Base-by-base conservation (phyloP, 37 sponge, comb jelly and placozoan species). In the Halisarca cf. caerulea region DNA sequence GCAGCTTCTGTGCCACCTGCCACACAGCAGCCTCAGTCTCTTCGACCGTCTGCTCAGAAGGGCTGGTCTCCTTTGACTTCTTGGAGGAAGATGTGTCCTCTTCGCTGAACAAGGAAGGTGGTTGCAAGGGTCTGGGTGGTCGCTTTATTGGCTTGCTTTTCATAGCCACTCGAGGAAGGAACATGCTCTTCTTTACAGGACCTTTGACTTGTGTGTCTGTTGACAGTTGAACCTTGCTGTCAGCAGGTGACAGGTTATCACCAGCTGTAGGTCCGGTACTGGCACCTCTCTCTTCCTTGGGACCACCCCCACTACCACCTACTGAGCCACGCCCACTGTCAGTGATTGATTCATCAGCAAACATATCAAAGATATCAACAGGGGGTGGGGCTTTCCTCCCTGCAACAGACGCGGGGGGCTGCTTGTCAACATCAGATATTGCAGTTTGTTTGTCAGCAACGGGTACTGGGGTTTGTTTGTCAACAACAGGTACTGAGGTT, bases 321-420 rank as follows among this genome's bases (percentile, higher is more conserved):
- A 41, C 25, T 15, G 24, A 0, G 77, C 41, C 45, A 40, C 35
- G 14, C 33, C 35, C 69, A 28, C 35, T 27, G 1, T 30, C 4
- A 1, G 11, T 18, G 35, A 27, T 34, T 18, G 30, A 17, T 18
- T 74, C 77, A 9, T 44, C 42, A 42, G 77, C 77, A 74, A 74
- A 74, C 77, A 74, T 74, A 44, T 74, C 77, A 24, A 74, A 74
- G 7, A 74, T 74, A 37, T 74, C 77, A 2, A 74, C 21, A 38
- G 44, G 42, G 0, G 43, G 64, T 6, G 11, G 51, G n/a, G n/a
- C n/a, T n/a, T n/a, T n/a, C n/a, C n/a, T n/a, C n/a, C n/a, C n/a
- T n/a, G n/a, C n/a, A n/a, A n/a, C n/a, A n/a, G n/a, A n/a, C n/a
- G n/a, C n/a, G 9, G 51, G 51, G 11, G 51, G 9, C 11, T 47